A percentile compares a stretch with the other conserved stretches of the same genome.
Conservation (phyloP, 2,888 invertebrate genomes). For the Chalcosyrphus nemorum region DNA sequence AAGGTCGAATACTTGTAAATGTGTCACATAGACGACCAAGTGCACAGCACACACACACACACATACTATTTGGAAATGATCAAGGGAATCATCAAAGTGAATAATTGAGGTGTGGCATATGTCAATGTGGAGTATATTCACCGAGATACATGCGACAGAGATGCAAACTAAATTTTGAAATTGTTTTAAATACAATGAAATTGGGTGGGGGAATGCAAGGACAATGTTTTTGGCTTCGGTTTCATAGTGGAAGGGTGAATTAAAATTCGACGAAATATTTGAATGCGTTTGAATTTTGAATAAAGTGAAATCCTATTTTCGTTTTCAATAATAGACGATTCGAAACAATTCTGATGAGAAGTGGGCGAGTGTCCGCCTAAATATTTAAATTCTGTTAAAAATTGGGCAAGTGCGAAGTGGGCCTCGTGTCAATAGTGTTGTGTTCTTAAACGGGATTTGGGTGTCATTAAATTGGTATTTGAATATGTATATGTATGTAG, state of each 20-base stretch:
- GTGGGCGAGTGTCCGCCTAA: too few species aligned
- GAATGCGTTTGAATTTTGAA: too few species aligned
- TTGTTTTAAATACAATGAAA: not conserved
- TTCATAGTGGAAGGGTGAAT: not conserved
- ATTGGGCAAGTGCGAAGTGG: too few species aligned
- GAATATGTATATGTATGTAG: too few species aligned
- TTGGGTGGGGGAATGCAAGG: not conserved
- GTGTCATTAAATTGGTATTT: too few species aligned
- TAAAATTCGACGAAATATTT: not conserved
- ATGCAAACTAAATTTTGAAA: not conserved
- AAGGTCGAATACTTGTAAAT: conserved; percentile 30
- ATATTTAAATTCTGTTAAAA: too few species aligned
- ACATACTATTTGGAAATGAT: not conserved
- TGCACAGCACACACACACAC: not conserved
- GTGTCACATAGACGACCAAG: not conserved
- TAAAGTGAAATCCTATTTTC: too few species aligned
- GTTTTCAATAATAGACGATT: too few species aligned
- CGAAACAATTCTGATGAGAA: too few species aligned
- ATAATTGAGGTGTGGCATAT: conserved; percentile 49
- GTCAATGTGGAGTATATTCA: not conserved
- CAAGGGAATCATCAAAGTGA: conserved; percentile 45
- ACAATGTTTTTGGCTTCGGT: not conserved
- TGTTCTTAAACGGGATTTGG: too few species aligned
- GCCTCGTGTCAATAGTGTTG: too few species aligned
- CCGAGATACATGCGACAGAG: not conserved